phyloP scores from a whole-genome alignment of 1,140 invertebrate species.

The Lasaia peninsularis region DNA sequence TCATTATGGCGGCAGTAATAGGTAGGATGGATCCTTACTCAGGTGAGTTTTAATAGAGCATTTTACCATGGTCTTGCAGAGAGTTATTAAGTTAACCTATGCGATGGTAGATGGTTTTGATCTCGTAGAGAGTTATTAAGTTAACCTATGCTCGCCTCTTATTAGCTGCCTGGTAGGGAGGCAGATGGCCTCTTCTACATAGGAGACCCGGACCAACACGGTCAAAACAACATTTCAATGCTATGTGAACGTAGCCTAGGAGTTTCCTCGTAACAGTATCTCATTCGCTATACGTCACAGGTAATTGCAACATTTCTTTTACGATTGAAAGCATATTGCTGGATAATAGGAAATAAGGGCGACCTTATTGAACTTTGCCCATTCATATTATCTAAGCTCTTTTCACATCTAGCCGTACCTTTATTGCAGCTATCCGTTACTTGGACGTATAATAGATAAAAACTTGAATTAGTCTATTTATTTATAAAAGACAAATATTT shows the following conservation, averaged over 20 bases:
- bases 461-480: neutral
- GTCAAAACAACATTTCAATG: neutral
- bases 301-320: constrained; percentile 26
- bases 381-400: constrained; percentile 10
- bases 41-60: no score
- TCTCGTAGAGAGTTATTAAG: no score
- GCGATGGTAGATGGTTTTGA: no score
- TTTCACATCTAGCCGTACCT: constrained; percentile 5
- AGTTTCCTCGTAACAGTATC: neutral
- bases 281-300: constrained; percentile 19
- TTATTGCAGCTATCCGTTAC: constrained; percentile 1
- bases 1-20: no score
- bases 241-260: neutral
- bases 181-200: no score
- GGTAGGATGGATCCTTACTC: no score
- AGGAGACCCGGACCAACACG: no score
- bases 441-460: neutral
- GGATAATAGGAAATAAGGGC: constrained; percentile 9
- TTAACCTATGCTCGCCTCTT: no score
- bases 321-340: constrained; percentile 15
- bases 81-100: no score
- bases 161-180: no score
- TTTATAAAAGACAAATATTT: neutral
- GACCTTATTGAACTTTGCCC: neutral
- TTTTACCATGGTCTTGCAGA: no score